Evolutionary conservation across 2,113 vertebrate genomes (phyloP).

Genomic region (Heliornis fulica): DNA sequence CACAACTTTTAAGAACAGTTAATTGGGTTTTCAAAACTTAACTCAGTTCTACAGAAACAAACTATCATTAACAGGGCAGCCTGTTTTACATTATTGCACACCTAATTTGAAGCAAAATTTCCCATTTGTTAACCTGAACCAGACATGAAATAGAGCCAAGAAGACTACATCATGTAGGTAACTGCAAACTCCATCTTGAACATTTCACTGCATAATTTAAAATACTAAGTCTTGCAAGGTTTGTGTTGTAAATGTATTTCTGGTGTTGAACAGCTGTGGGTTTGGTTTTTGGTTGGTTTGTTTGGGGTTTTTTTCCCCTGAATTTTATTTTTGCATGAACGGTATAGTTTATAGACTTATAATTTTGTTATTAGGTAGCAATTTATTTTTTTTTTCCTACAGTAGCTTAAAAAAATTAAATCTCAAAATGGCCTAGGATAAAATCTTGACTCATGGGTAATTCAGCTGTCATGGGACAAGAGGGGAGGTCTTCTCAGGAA

Average conservation of each 20-base stretch:
- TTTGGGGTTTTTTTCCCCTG: fast-evolving
- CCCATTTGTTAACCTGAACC: background rate
- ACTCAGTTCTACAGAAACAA: background rate
- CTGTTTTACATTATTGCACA: background rate
- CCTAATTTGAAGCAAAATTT: background rate
- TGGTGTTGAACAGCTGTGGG: background rate
- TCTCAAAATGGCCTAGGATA: background rate
- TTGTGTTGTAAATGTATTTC: background rate
- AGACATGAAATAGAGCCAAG: background rate
- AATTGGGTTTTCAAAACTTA: background rate
- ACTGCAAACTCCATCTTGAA: background rate
- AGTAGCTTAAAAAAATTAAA: background rate
- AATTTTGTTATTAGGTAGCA: background rate
- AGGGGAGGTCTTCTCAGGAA: background rate
- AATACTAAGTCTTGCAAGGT: background rate
- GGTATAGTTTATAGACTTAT: background rate
- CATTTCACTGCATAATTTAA: background rate
- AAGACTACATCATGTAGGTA: background rate
- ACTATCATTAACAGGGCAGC: background rate
- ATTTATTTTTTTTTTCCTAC: background rate
- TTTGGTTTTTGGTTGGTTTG: background rate
- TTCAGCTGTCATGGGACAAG: background rate
- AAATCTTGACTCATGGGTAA: background rate
- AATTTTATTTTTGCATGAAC: background rate
- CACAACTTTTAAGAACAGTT: background rate